A percentile compares a stretch with the other conserved stretches of the same genome.
Evolutionary conservation across 2,888 invertebrate genomes (phyloP).

Genomic region (Acleris sparsana): DNA sequence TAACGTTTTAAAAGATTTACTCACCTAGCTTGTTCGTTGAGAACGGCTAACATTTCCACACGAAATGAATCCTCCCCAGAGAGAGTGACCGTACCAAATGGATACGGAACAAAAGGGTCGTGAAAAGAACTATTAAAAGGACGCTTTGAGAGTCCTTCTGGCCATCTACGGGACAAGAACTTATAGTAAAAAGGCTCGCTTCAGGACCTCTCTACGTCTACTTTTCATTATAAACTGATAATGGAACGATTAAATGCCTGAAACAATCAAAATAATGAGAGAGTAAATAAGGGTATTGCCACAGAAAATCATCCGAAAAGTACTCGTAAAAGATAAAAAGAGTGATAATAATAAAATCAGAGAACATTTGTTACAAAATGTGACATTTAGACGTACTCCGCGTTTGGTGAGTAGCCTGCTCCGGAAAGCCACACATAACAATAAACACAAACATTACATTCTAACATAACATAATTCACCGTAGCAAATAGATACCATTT

Average conservation of each 20-base stretch:
- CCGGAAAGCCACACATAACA: too few species aligned
- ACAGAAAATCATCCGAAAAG: too few species aligned
- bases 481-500: too few species aligned
- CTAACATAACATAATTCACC: too few species aligned
- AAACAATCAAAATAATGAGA: too few species aligned
- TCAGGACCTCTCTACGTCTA: slow-evolving; percentile 2
- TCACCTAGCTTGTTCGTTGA: not conserved
- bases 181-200: not conserved
- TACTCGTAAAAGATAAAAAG: too few species aligned
- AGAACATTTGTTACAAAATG: too few species aligned
- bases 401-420: too few species aligned
- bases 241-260: not conserved
- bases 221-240: not conserved
- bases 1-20: not conserved
- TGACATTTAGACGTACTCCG: too few species aligned
- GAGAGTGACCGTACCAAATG: slow-evolving; percentile 19
- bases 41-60: not conserved
- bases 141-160: slow-evolving; percentile 22
- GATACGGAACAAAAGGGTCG: slow-evolving; percentile 31
- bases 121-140: slow-evolving; percentile 30
- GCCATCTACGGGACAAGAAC: slow-evolving; percentile 5
- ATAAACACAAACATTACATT: too few species aligned
- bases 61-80: slow-evolving; percentile 7
- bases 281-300: too few species aligned
- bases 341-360: too few species aligned